These are phyloP conservation scores for Odontophorus gujanensis DNA, from an alignment of 2,113 vertebrate genomes.

Conservation along the genomic window DNA sequence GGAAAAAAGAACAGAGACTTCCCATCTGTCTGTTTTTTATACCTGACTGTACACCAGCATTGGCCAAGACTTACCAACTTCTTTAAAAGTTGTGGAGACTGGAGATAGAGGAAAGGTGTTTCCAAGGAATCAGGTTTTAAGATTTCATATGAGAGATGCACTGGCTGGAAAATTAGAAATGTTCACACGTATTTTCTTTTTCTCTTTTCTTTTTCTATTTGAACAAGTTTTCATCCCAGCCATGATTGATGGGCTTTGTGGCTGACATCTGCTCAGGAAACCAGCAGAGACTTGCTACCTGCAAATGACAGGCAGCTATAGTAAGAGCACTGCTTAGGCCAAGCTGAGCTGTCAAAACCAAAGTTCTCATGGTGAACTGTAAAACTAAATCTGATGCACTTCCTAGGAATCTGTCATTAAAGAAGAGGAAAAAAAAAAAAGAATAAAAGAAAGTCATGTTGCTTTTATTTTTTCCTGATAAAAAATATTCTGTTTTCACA, in stretches of 20 bases:
- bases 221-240: background rate
- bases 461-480: background rate
- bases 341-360: background rate
- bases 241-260: background rate
- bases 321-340: background rate
- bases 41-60: no score
- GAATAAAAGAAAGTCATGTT: background rate
- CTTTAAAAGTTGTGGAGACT: fast-evolving
- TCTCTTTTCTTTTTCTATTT: background rate
- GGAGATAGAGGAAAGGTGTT: background rate
- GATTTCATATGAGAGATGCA: background rate
- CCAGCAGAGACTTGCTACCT: conserved; percentile 11
- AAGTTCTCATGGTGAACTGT: background rate
- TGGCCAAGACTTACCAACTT: fast-evolving
- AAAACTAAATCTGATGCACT: background rate
- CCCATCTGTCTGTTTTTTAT: background rate
- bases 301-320: conserved; percentile 7
- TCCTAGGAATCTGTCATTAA: background rate
- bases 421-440: background rate
- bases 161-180: background rate
- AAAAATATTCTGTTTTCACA: background rate
- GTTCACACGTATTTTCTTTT: background rate
- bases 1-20: background rate
- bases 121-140: background rate
- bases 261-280: conserved; percentile 14